These are phyloP conservation scores for Drosophila pectinifera DNA, from an alignment of 1,140 invertebrate species.

Conservation along the genomic window DNA sequence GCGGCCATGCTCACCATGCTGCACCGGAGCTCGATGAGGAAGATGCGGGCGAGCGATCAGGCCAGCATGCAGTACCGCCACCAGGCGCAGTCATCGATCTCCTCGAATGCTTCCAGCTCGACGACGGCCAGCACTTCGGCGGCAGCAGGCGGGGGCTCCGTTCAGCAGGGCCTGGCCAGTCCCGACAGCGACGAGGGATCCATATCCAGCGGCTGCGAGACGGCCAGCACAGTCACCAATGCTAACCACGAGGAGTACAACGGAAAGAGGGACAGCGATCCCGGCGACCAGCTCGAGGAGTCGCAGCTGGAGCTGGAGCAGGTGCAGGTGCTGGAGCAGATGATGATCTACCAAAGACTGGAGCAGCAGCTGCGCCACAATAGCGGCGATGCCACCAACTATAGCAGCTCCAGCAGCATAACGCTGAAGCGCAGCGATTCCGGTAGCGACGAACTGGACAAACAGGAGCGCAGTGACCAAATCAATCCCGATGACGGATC, in stretches of 20 bases:
- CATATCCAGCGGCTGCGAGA: constrained; percentile 92
- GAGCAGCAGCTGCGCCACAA: constrained; percentile 75
- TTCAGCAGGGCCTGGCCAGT: constrained; percentile 77
- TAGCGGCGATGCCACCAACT: constrained; percentile 73
- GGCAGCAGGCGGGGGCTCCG: constrained; percentile 57
- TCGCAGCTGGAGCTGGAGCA: constrained; percentile 62
- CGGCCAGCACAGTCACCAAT: constrained; percentile 88
- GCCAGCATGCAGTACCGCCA: constrained; percentile 75
- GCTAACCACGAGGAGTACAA: constrained; percentile 71
- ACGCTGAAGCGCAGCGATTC: constrained; percentile 71
- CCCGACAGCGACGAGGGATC: constrained; percentile 90
- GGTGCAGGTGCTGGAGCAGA: constrained; percentile 73
- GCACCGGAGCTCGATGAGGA: constrained; percentile 83
- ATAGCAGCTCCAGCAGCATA: constrained; percentile 82
- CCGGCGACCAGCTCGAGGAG: constrained; percentile 43
- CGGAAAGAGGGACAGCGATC: constrained; percentile 25
- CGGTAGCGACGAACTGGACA: constrained; percentile 46
- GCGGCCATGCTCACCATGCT: constrained; percentile 82
- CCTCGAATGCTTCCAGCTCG: constrained; percentile 80
- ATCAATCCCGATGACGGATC: constrained; percentile 64
- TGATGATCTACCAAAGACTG: constrained; percentile 83
- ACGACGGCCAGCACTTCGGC: constrained; percentile 76
- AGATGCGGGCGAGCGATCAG: constrained; percentile 85
- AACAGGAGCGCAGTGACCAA: constrained; percentile 27
- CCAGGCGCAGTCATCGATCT: constrained; percentile 83